phyloP scores from a whole-genome alignment of 1,140 invertebrate species.

The Drosophila athabasca region DNA sequence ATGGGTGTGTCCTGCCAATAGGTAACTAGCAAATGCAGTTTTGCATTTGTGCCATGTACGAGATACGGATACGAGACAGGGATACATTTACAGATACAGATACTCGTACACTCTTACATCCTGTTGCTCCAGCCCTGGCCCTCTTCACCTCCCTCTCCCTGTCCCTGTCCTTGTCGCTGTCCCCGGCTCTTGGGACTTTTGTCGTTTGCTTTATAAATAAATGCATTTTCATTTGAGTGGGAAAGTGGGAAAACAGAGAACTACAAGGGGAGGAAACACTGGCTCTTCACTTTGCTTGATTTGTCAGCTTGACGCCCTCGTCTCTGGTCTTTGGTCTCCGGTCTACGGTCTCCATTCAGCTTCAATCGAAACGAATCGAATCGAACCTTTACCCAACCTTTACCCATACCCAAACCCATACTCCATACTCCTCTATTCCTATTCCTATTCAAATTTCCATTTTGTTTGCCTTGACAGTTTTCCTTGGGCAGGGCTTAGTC shows the following conservation, averaged over 20 bases:
- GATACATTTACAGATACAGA: constrained; percentile 57
- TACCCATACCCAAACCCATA: too few relatives aligned
- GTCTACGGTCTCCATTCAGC: constrained; percentile 1
- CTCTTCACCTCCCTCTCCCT: background rate
- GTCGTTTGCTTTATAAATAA: constrained; percentile 74
- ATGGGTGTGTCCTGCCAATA: constrained; percentile 65
- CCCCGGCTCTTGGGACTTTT: constrained; percentile 60
- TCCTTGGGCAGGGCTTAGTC: constrained; percentile 12
- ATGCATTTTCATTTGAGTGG: constrained; percentile 74
- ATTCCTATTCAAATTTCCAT: constrained; percentile 53
- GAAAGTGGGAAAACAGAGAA: constrained; percentile 11
- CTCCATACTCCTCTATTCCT: constrained; percentile 3
- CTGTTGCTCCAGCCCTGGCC: constrained; percentile 42
- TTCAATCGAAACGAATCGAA: constrained; percentile 6
- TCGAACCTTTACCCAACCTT: too few relatives aligned
- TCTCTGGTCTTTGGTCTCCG: constrained; percentile 12
- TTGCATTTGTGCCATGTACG: constrained; percentile 61
- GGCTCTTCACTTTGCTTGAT: constrained; percentile 53
- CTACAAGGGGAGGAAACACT: background rate
- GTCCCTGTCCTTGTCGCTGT: background rate
- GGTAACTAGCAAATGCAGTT: constrained; percentile 72
- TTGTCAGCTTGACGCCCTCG: constrained; percentile 56
- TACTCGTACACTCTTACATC: constrained; percentile 24
- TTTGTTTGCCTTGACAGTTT: constrained; percentile 48
- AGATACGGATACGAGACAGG: constrained; percentile 35